Base-by-base conservation (phyloP, 1,140 invertebrate species). In the Achroia grisella region DNA sequence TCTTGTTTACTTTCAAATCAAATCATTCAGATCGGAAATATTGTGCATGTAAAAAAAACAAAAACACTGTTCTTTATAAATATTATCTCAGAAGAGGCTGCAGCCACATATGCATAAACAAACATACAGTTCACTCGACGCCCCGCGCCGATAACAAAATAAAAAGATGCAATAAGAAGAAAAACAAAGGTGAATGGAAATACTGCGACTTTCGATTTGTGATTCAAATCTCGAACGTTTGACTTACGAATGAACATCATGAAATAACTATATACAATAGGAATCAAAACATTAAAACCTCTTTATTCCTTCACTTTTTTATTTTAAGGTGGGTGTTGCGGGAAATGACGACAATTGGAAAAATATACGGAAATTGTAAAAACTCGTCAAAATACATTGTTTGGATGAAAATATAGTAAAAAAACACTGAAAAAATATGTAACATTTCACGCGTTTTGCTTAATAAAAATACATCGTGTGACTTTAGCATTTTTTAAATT, bases 201-300 rank as follows among this genome's bases (percentile, higher is more conserved):
- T 64, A 73, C 67, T 54, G 62, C 62, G 67, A 73, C 52, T 66
- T 58, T 56, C 13, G 60, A 71, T 87, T 87, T 86, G 86, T 79
- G 65, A 87, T 86, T 87, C 86, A 86, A 87, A 87, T 87, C 79
- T 70, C 72, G 81, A 47, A 55, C 76, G 61, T 64, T 37, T 70
- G 76, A 78, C 73, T 83, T 69, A 39, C 48, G 23, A 32, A n/a
- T n/a, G n/a, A n/a, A n/a, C n/a, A n/a, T n/a, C 32, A 29, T 37
- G 31, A 23, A 2, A 23, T 6, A 35, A 10, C 36, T 45, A 43
- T 37, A n/a, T n/a, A n/a, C n/a, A n/a, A n/a, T n/a, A n/a, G n/a
- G n/a, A n/a, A n/a, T n/a, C n/a, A n/a, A n/a, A n/a, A n/a, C n/a
- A n/a, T n/a, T n/a, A n/a, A n/a, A n/a, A n/a, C n/a, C n/a, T n/a